phyloP scores from a whole-genome alignment of 2,888 invertebrate genomes.

The Podabrus alpinus region DNA sequence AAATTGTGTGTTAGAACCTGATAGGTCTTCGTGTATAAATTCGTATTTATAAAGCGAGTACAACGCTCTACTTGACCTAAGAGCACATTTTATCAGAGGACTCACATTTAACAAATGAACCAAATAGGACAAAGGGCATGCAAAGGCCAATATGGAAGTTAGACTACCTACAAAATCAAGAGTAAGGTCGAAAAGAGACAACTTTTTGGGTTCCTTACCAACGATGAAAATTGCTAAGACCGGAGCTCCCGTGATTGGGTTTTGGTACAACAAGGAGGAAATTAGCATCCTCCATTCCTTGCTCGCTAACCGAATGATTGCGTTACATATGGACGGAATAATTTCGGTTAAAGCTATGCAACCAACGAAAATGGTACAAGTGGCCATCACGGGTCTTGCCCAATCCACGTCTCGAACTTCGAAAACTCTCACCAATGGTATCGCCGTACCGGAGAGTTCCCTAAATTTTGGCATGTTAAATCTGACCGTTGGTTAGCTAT shows the following conservation, averaged over 20 bases:
- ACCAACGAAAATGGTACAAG: slow-evolving; percentile 63
- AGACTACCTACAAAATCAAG: slow-evolving; percentile 60
- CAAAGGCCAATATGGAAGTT: slow-evolving; percentile 66
- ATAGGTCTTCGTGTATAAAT: slow-evolving; percentile 40
- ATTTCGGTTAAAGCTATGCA: slow-evolving; percentile 67
- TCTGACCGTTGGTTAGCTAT: too few species aligned
- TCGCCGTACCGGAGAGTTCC: slow-evolving; percentile 62
- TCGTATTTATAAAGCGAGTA: slow-evolving; percentile 64
- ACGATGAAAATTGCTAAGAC: slow-evolving; percentile 67
- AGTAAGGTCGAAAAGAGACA: background rate
- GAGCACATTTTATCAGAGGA: slow-evolving; percentile 54
- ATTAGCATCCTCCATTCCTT: slow-evolving; percentile 68
- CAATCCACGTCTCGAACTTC: slow-evolving; percentile 65
- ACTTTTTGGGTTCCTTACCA: slow-evolving; percentile 51
- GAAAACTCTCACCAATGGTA: slow-evolving; percentile 64
- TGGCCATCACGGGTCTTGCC: slow-evolving; percentile 64
- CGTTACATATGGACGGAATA: slow-evolving; percentile 61
- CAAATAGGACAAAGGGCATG: slow-evolving; percentile 66
- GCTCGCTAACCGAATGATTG: slow-evolving; percentile 62
- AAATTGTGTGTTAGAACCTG: slow-evolving; percentile 16
- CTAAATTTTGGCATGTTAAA: slow-evolving; percentile 46
- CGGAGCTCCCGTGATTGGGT: slow-evolving; percentile 64
- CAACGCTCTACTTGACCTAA: slow-evolving; percentile 46
- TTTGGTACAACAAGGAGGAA: slow-evolving; percentile 64
- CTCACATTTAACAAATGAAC: slow-evolving; percentile 65